Conservation (phyloP, 2,113 vertebrate genomes). For the Coracopsis vasa region DNA sequence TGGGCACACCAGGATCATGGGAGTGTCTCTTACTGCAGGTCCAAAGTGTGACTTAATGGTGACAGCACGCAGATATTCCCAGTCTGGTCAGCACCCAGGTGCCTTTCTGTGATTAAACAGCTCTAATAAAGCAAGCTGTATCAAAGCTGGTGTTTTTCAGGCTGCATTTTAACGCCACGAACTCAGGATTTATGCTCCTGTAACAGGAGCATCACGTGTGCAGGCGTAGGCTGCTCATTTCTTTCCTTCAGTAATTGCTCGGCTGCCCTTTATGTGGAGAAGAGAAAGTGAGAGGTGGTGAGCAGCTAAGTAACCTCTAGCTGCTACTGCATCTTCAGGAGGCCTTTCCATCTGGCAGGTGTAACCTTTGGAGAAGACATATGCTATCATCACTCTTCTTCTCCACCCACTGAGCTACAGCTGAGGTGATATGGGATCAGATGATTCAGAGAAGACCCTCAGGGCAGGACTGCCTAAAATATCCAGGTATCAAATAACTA, state of each 20-base stretch:
- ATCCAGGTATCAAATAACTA: background rate
- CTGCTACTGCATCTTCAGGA: constrained; percentile 62
- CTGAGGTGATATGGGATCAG: background rate
- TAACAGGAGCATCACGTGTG: background rate
- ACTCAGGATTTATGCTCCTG: constrained; percentile 18
- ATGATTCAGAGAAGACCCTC: background rate
- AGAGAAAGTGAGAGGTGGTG: constrained; percentile 29
- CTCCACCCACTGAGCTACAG: background rate
- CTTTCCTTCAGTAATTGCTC: constrained; percentile 51
- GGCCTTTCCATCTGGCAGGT: constrained; percentile 56
- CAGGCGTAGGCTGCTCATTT: background rate
- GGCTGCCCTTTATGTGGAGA: constrained; percentile 37
- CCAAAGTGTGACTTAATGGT: background rate
- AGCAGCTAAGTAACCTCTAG: constrained; percentile 54
- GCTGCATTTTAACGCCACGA: constrained; percentile 20
- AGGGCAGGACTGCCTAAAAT: background rate
- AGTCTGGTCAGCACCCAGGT: background rate
- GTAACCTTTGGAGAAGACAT: constrained; percentile 64
- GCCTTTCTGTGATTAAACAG: background rate
- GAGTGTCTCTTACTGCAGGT: background rate
- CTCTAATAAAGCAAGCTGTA: background rate
- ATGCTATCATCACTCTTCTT: constrained; percentile 39
- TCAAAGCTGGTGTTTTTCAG: constrained; percentile 6
- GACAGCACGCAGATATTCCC: background rate
- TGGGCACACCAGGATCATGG: background rate